Conservation (phyloP, 64 coral and sea anemone genomes). For the Stylophora pistillata region DNA sequence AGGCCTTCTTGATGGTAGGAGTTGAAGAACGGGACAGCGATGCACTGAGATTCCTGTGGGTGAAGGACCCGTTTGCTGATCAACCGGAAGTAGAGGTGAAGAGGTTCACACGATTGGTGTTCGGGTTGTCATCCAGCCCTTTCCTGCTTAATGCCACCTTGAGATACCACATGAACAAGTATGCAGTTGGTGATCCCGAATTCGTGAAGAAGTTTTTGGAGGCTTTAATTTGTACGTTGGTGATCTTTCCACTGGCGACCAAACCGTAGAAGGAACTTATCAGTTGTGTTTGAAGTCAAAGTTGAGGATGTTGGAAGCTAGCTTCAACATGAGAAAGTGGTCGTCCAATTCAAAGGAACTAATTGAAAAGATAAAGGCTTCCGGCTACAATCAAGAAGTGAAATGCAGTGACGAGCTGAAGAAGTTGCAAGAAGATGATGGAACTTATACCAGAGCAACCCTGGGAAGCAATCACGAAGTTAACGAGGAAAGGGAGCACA, state of each 20-base stretch:
- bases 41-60: neutral
- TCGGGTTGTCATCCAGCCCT: no score
- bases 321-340: conserved; percentile 22
- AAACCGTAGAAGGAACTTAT: conserved; percentile 4
- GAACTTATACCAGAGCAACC: neutral
- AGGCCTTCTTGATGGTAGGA: neutral
- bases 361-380: neutral
- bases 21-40: neutral
- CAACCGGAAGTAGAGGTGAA: neutral
- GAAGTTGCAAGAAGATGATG: neutral
- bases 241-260: no score
- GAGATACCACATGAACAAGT: no score
- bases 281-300: conserved; percentile 36
- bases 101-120: no score
- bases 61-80: neutral
- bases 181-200: no score
- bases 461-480: neutral
- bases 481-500: conserved; percentile 8
- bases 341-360: conserved; percentile 32
- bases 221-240: no score
- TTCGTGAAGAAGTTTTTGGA: no score
- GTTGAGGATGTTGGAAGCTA: conserved; percentile 32
- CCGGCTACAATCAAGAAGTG: neutral
- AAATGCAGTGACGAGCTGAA: neutral
- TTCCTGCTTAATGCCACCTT: no score